These are phyloP conservation scores for Labeo rohita DNA, from an alignment of 2,113 vertebrate genomes.

Conservation along the genomic window DNA sequence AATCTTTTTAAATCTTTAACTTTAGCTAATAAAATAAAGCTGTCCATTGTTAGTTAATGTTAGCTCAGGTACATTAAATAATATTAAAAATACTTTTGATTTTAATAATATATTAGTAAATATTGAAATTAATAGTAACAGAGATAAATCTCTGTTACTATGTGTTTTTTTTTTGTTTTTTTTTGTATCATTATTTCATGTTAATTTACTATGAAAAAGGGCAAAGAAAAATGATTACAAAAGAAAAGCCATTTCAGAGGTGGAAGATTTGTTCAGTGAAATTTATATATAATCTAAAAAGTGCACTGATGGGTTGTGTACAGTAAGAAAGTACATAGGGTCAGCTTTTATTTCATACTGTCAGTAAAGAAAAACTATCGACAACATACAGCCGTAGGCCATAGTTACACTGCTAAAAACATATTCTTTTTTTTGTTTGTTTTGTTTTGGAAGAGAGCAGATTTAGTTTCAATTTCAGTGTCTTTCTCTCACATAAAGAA, in stretches of 20 bases:
- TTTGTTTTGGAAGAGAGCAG: neutral
- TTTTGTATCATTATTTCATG: too few relatives aligned
- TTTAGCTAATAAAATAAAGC: neutral
- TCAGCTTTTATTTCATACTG: neutral
- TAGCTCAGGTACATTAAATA: neutral
- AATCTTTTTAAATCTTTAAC: neutral
- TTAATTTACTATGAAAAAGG: neutral
- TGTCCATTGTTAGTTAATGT: neutral
- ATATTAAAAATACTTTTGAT: neutral
- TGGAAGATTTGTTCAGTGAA: neutral
- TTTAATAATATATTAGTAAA: neutral
- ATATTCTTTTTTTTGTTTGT: fast-evolving
- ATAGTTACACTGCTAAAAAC: neutral
- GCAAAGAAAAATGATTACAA: neutral
- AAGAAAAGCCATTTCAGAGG: neutral
- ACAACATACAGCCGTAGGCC: neutral
- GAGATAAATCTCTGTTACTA: too few relatives aligned
- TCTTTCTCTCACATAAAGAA: neutral
- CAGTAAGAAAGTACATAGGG: neutral
- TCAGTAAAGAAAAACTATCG: neutral
- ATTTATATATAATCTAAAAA: neutral
- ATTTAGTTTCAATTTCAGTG: neutral
- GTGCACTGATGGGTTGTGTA: neutral
- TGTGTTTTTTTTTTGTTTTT: too few relatives aligned
- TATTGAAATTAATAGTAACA: neutral